phyloP scores from a whole-genome alignment of 2,888 invertebrate species.

The Andrena trimmerana region DNA sequence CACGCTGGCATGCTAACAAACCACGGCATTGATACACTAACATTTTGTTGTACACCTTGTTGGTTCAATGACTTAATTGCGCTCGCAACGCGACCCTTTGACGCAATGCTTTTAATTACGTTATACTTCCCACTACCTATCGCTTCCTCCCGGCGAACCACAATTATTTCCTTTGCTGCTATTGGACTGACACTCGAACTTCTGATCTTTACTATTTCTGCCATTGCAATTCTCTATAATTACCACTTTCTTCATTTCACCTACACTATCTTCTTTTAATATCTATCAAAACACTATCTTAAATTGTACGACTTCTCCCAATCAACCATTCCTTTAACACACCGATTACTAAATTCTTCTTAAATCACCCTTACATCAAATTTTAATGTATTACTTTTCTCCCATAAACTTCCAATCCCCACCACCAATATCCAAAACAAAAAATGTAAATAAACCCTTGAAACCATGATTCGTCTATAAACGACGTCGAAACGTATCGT shows the following conservation, averaged over 20 bases:
- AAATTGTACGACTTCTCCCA: too few species aligned
- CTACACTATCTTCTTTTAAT: too few species aligned
- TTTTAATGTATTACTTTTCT: too few species aligned
- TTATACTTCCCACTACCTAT: background rate
- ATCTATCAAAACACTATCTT: too few species aligned
- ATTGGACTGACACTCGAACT: too few species aligned
- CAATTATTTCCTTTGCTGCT: background rate
- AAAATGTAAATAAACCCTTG: too few species aligned
- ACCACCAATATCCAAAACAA: too few species aligned
- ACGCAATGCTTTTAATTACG: conserved; percentile 12
- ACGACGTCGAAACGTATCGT: conserved; percentile 30
- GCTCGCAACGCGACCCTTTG: background rate
- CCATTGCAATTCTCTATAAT: too few species aligned
- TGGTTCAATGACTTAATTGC: conserved; percentile 35
- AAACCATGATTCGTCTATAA: background rate
- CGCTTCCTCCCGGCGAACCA: background rate
- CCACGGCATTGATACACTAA: conserved; percentile 48
- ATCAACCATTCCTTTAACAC: too few species aligned
- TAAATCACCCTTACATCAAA: too few species aligned
- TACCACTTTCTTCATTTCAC: too few species aligned
- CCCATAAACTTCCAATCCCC: background rate
- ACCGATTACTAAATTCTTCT: too few species aligned
- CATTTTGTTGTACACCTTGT: conserved; percentile 39
- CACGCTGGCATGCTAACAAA: conserved; percentile 57
- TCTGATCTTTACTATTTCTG: background rate